These are phyloP conservation scores for Oncorhynchus clarkii DNA, from an alignment of 2,113 vertebrate genomes.

Conservation along the genomic window DNA sequence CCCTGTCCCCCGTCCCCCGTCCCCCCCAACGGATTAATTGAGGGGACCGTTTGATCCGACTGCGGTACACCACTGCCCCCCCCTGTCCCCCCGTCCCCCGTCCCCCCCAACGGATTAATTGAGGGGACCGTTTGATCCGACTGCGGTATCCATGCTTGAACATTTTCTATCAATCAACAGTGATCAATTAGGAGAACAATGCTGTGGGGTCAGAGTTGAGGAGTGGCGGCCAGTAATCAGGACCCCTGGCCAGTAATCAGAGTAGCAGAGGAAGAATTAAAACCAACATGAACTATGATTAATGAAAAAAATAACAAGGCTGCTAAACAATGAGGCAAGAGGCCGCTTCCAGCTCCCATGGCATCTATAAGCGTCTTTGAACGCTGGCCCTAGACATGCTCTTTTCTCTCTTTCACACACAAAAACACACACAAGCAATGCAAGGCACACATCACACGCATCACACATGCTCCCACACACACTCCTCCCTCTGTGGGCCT, in stretches of 20 bases:
- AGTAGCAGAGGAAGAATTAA: conserved; percentile 47
- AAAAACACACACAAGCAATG: too few species aligned
- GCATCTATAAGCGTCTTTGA: conserved; percentile 40
- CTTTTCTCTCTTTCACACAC: too few species aligned
- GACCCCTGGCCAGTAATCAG: conserved; percentile 55
- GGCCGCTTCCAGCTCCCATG: conserved; percentile 23
- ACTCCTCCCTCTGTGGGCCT: conserved; percentile 41
- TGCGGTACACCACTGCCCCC: conserved; percentile 22
- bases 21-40: conserved; percentile 72
- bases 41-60: conserved; percentile 80
- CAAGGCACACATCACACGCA: neutral
- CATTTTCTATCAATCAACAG: conserved; percentile 76
- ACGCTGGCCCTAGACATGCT: conserved; percentile 4
- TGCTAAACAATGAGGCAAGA: conserved; percentile 51
- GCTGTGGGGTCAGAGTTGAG: conserved; percentile 56
- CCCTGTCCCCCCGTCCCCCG: neutral
- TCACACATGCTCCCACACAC: conserved; percentile 10
- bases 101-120: conserved; percentile 71
- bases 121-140: conserved; percentile 80
- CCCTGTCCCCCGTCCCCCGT: neutral
- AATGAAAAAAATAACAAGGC: conserved; percentile 57
- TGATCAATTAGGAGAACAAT: conserved; percentile 79
- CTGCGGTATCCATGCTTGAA: conserved; percentile 63
- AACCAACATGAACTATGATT: conserved; percentile 62
- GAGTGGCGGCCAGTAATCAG: conserved; percentile 32